A percentile compares a stretch with the other conserved stretches of the same genome.
These are phyloP conservation scores for Stratiomys singularior DNA, from an alignment of 2,888 invertebrate species.

Conservation along the genomic window DNA sequence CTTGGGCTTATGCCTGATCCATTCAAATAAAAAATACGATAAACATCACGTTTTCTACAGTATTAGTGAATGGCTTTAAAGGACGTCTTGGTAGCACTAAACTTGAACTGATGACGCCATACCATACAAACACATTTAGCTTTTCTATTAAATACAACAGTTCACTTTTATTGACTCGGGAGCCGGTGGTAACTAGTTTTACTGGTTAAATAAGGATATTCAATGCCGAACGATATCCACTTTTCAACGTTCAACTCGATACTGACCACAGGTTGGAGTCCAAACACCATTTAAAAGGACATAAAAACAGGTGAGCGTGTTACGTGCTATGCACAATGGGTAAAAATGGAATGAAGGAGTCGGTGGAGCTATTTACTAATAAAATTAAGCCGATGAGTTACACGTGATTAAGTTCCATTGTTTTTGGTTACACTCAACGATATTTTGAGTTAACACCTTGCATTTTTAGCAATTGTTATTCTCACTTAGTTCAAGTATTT, in stretches of 20 bases:
- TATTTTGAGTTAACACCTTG: too few relatives aligned
- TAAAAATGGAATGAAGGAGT: slow-evolving; percentile 10
- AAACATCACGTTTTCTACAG: not conserved
- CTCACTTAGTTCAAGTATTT: too few relatives aligned
- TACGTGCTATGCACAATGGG: slow-evolving; percentile 12
- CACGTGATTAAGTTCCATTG: not conserved
- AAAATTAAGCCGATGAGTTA: not conserved
- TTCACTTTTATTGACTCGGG: not conserved
- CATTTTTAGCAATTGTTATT: too few relatives aligned
- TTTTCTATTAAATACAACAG: not conserved
- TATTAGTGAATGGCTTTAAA: slow-evolving; percentile 1
- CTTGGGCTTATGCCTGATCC: not conserved
- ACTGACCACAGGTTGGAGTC: slow-evolving; percentile 39
- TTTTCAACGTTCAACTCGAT: slow-evolving; percentile 38
- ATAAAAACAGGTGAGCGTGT: slow-evolving; percentile 24
- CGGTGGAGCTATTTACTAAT: not conserved
- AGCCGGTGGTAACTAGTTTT: not conserved
- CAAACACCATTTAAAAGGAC: slow-evolving; percentile 39
- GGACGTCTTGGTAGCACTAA: slow-evolving; percentile 37
- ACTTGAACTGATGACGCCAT: slow-evolving; percentile 7
- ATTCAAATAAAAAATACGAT: not conserved
- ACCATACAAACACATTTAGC: not conserved
- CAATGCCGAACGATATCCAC: slow-evolving; percentile 33
- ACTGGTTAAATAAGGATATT: not conserved
- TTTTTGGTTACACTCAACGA: not conserved